phyloP scores from a whole-genome alignment of 2,113 vertebrate genomes.

The Cyprinodon brontotheroides region DNA sequence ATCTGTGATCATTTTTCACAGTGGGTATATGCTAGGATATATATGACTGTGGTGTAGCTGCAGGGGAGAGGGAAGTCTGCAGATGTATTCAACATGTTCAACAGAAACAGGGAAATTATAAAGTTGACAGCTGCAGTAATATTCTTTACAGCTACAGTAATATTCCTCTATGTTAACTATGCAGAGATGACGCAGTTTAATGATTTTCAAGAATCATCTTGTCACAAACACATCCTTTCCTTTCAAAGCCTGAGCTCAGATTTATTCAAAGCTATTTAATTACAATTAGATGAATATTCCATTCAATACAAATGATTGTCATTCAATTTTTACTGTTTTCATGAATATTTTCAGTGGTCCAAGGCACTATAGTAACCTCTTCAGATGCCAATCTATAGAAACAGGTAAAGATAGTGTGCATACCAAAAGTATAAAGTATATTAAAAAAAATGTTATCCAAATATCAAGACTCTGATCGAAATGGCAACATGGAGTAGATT shows the following conservation, averaged over 20 bases:
- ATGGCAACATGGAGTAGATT: too few species aligned
- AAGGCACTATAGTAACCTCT: background rate
- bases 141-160: background rate
- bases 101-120: background rate
- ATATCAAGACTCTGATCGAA: too few species aligned
- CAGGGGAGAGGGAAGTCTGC: background rate
- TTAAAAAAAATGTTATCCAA: background rate
- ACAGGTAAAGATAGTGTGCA: background rate
- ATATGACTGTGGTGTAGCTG: background rate
- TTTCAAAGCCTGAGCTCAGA: background rate
- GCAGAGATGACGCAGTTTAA: background rate
- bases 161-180: background rate
- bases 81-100: conserved; percentile 1
- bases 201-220: background rate
- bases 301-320: background rate
- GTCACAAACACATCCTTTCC: background rate
- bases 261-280: background rate
- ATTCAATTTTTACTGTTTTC: background rate
- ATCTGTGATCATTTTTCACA: conserved; percentile 52
- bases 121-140: background rate
- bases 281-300: background rate
- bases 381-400: conserved; percentile 2
- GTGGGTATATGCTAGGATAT: background rate
- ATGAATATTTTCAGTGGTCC: background rate
- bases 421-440: too few species aligned